Evolutionary conservation across 2,113 vertebrate species (phyloP), one percentile per base, ranked within the genome.

Genomic region (Ranitomeya variabilis): DNA sequence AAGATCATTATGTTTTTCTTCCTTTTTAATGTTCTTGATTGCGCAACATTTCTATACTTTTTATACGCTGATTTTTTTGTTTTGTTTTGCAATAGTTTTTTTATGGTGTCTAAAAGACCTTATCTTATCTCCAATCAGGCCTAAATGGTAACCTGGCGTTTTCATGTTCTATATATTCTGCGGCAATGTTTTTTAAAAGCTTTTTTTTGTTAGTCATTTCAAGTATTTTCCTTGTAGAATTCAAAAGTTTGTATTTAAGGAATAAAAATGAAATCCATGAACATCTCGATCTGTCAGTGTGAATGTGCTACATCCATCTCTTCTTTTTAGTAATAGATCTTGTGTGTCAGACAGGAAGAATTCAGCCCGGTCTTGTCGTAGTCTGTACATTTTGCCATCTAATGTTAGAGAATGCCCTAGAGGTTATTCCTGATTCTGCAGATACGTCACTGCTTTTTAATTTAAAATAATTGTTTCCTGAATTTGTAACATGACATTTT

Each of bases 401-500:
- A 83, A 66, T 52, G 62, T 83, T 83, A 69, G 62, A 54, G 69
- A 16, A 83, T 67, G 14, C 81, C 81, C 45, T 69, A 12, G 14
- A 66, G 81, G 62, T 69, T 54, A 52, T 67, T 83, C 51, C 81
- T 55, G 31, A 67, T 69, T 66, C 62, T 52, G 37, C 11, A 23
- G 45, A 69, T 83, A 66, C 62, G 45, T 83, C 81, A 83, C 60
- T 54, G 64, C 37, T 37, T 83, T 83, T 83, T 83, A 52, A 69
- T 83, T 69, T 83, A 66, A 83, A 83, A 83, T 83, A 83, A 83
- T 83, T 83, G 57, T 54, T 83, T 83, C 81, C 81, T 83, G 81
- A 67, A 83, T 83, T 83, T 67, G 19, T 67, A 51, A 83, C 57
- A 67, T 81, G 59, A 37, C 3, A 64, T 59, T 62, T 59, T 80